Evolutionary conservation across 2,113 vertebrate species (phyloP).

Genomic region (Eclectus roratus): DNA sequence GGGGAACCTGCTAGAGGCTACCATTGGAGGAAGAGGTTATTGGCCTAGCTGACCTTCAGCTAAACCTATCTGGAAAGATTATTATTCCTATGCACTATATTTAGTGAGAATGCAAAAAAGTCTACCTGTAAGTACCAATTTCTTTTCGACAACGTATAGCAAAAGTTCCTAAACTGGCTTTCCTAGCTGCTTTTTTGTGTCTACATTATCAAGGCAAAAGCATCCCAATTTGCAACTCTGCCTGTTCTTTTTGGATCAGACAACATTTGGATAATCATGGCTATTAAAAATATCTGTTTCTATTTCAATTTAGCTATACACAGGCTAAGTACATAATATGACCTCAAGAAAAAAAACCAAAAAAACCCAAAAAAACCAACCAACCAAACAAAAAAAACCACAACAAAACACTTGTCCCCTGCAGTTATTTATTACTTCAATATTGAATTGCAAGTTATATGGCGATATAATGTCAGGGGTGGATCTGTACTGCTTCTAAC

Average conservation of each 20-base stretch:
- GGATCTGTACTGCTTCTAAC: neutral
- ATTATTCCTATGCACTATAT: neutral
- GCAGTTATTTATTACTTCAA: neutral
- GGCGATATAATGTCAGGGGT: neutral
- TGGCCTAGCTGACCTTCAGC: neutral
- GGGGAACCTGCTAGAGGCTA: neutral
- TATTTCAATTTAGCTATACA: neutral
- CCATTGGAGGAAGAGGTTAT: neutral
- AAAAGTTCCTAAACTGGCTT: neutral
- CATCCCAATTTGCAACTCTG: neutral
- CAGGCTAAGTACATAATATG: neutral
- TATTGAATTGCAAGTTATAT: neutral
- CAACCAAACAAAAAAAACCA: neutral
- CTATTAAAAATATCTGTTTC: slow-evolving; percentile 14
- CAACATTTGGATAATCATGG: neutral
- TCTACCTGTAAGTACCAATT: neutral
- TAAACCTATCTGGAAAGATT: neutral
- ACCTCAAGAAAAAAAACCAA: neutral
- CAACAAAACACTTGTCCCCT: neutral
- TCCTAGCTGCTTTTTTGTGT: neutral
- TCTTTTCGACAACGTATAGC: neutral
- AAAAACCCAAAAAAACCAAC: neutral
- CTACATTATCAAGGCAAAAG: slow-evolving; percentile 5
- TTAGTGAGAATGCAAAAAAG: slow-evolving; percentile 1
- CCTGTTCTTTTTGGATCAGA: slow-evolving; percentile 33